Evolutionary conservation across 2,113 vertebrate genomes (phyloP).

Genomic region (Lynx canadensis): DNA sequence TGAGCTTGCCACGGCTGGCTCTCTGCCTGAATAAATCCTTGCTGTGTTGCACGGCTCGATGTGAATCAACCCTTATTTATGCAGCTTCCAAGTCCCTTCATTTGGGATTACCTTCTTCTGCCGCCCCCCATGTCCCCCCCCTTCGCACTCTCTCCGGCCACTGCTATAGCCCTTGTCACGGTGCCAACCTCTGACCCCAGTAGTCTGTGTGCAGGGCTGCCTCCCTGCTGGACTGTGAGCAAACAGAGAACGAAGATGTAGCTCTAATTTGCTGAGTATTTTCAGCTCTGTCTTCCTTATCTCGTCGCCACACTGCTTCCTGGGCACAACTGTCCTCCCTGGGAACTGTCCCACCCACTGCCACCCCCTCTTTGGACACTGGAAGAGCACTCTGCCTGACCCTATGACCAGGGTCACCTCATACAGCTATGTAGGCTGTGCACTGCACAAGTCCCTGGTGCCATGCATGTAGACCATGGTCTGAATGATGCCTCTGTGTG

Average conservation of each 20-base stretch:
- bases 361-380: not conserved
- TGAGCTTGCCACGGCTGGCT: not conserved
- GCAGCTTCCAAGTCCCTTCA: slow-evolving; percentile 24
- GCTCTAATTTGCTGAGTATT: not conserved
- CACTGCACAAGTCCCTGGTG: not conserved
- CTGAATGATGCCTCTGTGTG: rapidly evolving
- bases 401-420: not conserved
- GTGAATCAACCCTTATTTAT: not conserved
- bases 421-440: not conserved
- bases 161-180: not conserved
- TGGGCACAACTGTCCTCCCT: not conserved
- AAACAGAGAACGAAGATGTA: not conserved
- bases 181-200: not conserved
- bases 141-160: not conserved
- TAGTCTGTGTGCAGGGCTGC: not conserved
- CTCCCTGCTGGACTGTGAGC: not conserved
- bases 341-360: not conserved
- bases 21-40: slow-evolving; percentile 50
- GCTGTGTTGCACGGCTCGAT: not conserved
- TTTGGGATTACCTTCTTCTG: slow-evolving; percentile 2
- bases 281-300: not conserved
- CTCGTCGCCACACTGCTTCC: not conserved
- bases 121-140: not conserved
- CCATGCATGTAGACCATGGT: rapidly evolving
- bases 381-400: not conserved